A percentile compares a stretch with the other conserved stretches of the same genome.
These are phyloP conservation scores for Pavo muticus DNA, from an alignment of 2,113 vertebrate species.

Conservation along the genomic window DNA sequence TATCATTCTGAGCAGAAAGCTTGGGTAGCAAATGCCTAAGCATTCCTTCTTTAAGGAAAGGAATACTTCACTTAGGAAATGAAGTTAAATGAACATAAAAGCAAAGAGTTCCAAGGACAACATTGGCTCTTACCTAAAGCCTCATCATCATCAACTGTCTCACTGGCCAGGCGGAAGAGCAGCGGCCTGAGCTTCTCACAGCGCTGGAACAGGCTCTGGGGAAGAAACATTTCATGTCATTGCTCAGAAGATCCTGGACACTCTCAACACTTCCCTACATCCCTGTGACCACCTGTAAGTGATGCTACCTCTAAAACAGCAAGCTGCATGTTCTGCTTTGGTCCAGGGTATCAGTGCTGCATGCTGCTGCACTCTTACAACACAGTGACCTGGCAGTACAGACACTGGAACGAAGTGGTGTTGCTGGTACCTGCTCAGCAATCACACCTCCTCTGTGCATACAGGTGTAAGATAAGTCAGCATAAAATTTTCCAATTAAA, in stretches of 20 bases:
- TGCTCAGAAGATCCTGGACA: not conserved
- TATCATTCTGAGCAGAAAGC: not conserved
- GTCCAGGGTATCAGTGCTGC: not conserved
- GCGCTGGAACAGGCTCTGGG: slow-evolving; percentile 78
- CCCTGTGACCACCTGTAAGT: not conserved
- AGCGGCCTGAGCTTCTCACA: slow-evolving; percentile 87
- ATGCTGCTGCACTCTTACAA: not conserved
- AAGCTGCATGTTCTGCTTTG: not conserved
- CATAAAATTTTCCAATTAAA: not conserved
- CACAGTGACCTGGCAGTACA: not conserved
- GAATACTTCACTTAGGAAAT: not conserved
- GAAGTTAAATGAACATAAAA: not conserved
- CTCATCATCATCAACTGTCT: slow-evolving; percentile 81
- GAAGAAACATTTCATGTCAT: not conserved
- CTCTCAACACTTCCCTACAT: not conserved
- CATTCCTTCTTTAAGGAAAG: not conserved
- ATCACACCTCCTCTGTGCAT: not conserved
- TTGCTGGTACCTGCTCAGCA: not conserved
- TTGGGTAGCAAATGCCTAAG: not conserved
- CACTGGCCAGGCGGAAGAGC: slow-evolving; percentile 89
- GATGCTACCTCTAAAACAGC: not conserved
- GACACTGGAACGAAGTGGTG: not conserved
- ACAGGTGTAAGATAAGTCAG: not conserved
- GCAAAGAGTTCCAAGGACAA: not conserved
- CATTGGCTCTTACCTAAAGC: slow-evolving; percentile 76